These are phyloP conservation scores for Eulacestoma nigropectus DNA, from an alignment of 2,113 vertebrate genomes.

Conservation along the genomic window DNA sequence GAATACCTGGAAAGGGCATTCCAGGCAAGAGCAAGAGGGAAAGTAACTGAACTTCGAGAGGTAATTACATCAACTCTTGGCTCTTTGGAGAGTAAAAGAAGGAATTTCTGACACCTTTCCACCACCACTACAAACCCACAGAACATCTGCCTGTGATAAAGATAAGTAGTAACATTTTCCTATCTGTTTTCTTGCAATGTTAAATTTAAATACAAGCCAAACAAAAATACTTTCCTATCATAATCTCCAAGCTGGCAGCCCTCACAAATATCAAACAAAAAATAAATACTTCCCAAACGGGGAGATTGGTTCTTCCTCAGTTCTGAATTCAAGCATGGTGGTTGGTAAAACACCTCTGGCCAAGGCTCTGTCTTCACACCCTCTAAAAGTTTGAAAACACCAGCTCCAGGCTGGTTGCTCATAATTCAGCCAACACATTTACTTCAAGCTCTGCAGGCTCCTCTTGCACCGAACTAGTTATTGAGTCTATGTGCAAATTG, in stretches of 20 bases:
- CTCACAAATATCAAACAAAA: background rate
- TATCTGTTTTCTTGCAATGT: background rate
- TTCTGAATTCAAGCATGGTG: background rate
- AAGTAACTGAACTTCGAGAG: background rate
- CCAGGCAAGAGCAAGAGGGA: background rate
- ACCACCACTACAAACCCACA: background rate
- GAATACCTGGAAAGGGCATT: background rate
- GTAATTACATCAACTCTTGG: background rate
- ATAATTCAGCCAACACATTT: background rate
- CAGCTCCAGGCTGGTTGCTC: background rate
- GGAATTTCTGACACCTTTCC: constrained; percentile 12
- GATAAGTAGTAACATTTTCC: background rate
- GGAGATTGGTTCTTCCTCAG: background rate
- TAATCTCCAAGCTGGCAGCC: background rate
- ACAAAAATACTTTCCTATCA: background rate
- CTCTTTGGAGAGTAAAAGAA: background rate
- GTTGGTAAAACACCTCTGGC: background rate
- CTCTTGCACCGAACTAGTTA: background rate
- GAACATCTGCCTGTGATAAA: background rate
- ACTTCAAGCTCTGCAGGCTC: background rate
- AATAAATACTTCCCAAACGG: background rate
- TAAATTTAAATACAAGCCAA: background rate
- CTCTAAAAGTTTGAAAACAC: background rate
- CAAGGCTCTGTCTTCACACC: background rate
- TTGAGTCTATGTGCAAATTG: background rate